Base-by-base conservation (phyloP, 2,888 invertebrate species). In the Parnassius orleans region DNA sequence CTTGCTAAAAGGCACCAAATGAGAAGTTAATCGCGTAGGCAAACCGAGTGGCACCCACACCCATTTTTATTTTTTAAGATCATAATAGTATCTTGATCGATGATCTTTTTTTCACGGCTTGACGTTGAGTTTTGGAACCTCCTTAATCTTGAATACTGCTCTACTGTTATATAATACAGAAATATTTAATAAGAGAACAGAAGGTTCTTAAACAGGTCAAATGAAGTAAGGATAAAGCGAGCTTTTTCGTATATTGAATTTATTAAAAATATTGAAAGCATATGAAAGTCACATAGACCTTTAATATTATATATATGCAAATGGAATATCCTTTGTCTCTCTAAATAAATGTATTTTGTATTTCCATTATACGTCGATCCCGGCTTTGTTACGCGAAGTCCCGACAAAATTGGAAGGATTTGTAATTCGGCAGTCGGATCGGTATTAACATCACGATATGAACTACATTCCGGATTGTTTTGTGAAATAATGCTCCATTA, bases 401-500 rank as follows among this genome's bases (percentile, higher is more conserved):
- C 11, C 44, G 61, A 51, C 61, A 61, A 61, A 61, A 61, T 61
- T 61, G 61, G 61, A 56, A 11, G 56, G 61, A 61, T 61, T 57
- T 60, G 54, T 50, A 55, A 55, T 60, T 61, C 55, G 14, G 56
- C 44, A 44, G 51, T n/a, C 55, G 61, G 56, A 52, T 61, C 48
- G 9, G 33, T 56, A 52, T 61, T 61, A 61, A 61, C 55, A 61
- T 47, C 47, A 46, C 14, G 46, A 15, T 51, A 42, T 51, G 33
- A 51, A 53, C 55, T 60, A 60, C 50, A 48, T 51, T 60, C 9
- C 7, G 48, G 10, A 53, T 53, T 24, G 48, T 50, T 54, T 48
- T 50, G 53, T 15, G 48, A 60, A 60, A 10, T 42, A 59, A 57
- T 43, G 3, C 53, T 9, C 11, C 7, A 24, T 24, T 46, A 10